Percentiles rank a stretch among this genome's conserved stretches.
Evolutionary conservation across 2,797 vertebrate genomes (phyloP).

Genomic region (Myotis daubentonii): DNA sequence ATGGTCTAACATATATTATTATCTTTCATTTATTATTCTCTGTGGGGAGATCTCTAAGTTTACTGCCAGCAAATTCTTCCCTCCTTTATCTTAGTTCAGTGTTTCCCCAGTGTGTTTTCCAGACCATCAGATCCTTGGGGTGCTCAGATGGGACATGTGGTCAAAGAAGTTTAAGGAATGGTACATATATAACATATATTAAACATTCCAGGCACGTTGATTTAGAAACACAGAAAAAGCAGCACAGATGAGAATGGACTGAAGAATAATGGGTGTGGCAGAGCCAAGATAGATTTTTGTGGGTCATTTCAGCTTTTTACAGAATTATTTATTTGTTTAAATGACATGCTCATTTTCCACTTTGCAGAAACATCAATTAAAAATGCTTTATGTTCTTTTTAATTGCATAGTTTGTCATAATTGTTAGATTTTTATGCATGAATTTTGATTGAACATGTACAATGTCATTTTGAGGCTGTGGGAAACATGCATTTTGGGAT

Average conservation of each 20-base stretch:
- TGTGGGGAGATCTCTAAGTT: not conserved
- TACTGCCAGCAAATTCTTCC: not conserved
- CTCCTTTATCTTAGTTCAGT: not conserved
- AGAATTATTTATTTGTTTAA: not conserved
- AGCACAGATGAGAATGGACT: not conserved
- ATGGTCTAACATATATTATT: not conserved
- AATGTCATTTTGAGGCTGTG: slow-evolving; percentile 24
- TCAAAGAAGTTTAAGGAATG: not conserved
- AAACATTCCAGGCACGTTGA: not conserved
- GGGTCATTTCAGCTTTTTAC: not conserved
- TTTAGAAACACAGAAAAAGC: not conserved
- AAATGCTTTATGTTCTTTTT: not conserved
- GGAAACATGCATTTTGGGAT: not conserved
- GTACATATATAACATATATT: not conserved
- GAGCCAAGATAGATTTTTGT: not conserved
- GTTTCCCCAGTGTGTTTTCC: not conserved
- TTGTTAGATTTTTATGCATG: not conserved
- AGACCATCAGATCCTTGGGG: not conserved
- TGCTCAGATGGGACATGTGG: not conserved
- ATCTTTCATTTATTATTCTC: not conserved
- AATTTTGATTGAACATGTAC: not conserved
- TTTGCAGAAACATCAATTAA: not conserved
- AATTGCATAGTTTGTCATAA: not conserved
- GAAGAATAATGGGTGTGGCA: not conserved
- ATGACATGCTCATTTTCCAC: not conserved